Conservation (phyloP, 2,888 invertebrate genomes). For the Tipula helvola region DNA sequence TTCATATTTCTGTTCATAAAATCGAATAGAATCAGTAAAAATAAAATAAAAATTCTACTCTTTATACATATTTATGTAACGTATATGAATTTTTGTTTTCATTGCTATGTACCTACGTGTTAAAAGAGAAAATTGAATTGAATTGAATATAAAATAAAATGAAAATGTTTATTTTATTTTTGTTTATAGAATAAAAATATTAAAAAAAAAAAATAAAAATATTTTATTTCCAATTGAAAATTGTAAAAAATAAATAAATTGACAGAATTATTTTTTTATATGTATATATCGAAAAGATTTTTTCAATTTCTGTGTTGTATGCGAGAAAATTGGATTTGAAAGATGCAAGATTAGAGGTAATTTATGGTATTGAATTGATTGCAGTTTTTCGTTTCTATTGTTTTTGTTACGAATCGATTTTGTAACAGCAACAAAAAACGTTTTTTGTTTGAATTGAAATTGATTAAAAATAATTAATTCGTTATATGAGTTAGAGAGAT, state of each 20-base stretch:
- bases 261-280: not conserved
- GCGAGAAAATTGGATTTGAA: not conserved
- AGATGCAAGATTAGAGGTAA: not conserved
- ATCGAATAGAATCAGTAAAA: not conserved
- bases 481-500: not conserved
- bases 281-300: not conserved
- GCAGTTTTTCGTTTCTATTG: not conserved
- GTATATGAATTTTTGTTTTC: not conserved
- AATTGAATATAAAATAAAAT: not conserved
- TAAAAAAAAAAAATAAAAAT: not conserved
- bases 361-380: not conserved
- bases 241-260: not conserved
- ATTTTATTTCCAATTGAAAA: not conserved
- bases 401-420: not conserved
- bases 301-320: not conserved
- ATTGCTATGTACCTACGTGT: not conserved
- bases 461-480: not conserved
- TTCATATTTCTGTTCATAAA: not conserved
- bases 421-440: too few species aligned
- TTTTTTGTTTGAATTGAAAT: not conserved
- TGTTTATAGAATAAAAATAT: not conserved
- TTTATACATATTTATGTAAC: not conserved
- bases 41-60: not conserved
- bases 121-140: not conserved
- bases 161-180: not conserved